Conservation (phyloP, 2,797 vertebrate species). For the Bradypodion ventrale region DNA sequence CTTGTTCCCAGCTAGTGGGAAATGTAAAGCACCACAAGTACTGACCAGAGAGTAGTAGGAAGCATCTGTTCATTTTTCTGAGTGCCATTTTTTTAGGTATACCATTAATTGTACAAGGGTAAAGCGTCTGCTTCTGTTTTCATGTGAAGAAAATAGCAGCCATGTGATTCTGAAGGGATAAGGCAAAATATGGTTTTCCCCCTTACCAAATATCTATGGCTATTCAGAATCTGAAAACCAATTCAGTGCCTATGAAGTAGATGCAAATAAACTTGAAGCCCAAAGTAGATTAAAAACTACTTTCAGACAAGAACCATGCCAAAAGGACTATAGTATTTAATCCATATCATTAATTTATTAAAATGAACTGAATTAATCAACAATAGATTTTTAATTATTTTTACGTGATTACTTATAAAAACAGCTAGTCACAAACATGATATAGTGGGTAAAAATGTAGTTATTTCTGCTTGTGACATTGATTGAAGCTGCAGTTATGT, state of each 20-base stretch:
- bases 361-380: not conserved
- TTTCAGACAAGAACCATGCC: not conserved
- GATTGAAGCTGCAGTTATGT: no score
- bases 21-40: not conserved
- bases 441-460: no score
- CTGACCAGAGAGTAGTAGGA: not conserved
- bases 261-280: not conserved
- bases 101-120: not conserved
- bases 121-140: no score
- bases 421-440: not conserved
- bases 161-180: not conserved
- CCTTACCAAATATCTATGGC: not conserved
- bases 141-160: not conserved
- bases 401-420: not conserved
- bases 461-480: no score
- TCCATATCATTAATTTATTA: not conserved
- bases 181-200: not conserved
- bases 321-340: not conserved
- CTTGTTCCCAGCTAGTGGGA: not conserved
- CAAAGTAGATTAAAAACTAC: not conserved
- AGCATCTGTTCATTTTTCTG: no score
- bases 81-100: not conserved
- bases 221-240: not conserved
- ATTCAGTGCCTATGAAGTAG: not conserved
- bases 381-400: not conserved